Conservation (phyloP, 2,888 invertebrate genomes). For the Nesidiocoris tenuis region DNA sequence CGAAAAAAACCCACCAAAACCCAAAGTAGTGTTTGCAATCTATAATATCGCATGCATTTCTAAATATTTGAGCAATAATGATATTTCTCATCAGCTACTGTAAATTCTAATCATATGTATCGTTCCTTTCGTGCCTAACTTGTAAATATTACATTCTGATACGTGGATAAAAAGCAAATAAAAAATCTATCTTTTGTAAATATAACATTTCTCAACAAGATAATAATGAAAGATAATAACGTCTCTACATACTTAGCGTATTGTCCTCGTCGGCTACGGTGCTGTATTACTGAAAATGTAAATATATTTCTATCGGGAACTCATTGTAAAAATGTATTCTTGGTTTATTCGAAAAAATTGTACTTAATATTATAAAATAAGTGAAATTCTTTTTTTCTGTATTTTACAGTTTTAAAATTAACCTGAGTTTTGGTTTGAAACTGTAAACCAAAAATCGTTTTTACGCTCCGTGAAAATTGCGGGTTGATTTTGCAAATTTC, state of each 20-base stretch:
- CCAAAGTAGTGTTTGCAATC: no score
- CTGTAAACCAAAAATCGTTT: no score
- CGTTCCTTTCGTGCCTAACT: conserved; percentile 42
- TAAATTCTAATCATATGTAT: conserved; percentile 24
- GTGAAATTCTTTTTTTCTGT: no score
- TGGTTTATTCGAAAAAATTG: no score
- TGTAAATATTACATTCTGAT: conserved; percentile 31
- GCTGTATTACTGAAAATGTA: neutral
- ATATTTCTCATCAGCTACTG: conserved; percentile 11
- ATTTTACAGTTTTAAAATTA: no score
- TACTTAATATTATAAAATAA: no score
- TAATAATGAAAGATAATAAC: conserved; percentile 42
- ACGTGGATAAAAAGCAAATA: conserved; percentile 13
- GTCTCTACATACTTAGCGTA: neutral
- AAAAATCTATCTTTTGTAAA: conserved; percentile 39
- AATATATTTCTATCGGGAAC: no score
- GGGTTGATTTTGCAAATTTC: no score
- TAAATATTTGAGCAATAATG: conserved; percentile 34
- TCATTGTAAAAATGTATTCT: no score
- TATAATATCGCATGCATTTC: neutral
- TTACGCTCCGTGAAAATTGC: no score
- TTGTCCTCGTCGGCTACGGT: neutral
- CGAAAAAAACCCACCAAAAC: no score
- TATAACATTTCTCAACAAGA: conserved; percentile 30
- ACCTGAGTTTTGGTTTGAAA: no score